These are phyloP conservation scores for Cynodonichthys magdalenae DNA, from an alignment of 2,797 vertebrate genomes.

Conservation along the genomic window DNA sequence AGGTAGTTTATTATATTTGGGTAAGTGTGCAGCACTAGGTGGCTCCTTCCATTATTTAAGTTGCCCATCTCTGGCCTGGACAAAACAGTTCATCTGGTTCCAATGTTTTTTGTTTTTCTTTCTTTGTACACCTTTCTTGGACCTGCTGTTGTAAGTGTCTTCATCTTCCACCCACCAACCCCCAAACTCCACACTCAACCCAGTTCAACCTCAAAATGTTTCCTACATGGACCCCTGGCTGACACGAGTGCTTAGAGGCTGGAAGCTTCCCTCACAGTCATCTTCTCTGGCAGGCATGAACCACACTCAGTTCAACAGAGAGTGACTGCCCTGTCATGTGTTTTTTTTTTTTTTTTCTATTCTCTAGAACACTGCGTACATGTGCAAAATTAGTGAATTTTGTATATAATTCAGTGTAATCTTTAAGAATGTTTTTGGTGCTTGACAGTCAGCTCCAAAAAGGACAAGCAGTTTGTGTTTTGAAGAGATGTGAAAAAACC, in stretches of 20 bases:
- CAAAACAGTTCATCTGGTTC: slow-evolving; percentile 25
- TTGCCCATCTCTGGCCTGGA: neutral
- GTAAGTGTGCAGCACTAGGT: too few species aligned
- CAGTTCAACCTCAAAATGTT: slow-evolving; percentile 49
- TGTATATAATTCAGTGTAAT: slow-evolving; percentile 60
- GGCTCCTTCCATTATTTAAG: too few species aligned
- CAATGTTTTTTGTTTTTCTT: too few species aligned
- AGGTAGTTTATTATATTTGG: too few species aligned
- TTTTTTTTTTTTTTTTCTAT: slow-evolving; percentile 4
- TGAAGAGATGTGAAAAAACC: slow-evolving; percentile 38
- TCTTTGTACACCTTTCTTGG: too few species aligned
- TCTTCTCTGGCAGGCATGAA: slow-evolving; percentile 70
- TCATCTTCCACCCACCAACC: slow-evolving; percentile 34
- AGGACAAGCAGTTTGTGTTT: slow-evolving; percentile 30
- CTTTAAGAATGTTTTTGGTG: slow-evolving; percentile 37
- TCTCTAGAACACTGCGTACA: slow-evolving; percentile 23
- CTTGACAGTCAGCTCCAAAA: slow-evolving; percentile 28
- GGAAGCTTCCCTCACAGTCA: slow-evolving; percentile 65
- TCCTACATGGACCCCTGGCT: slow-evolving; percentile 66
- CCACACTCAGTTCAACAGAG: slow-evolving; percentile 52
- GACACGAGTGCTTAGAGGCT: slow-evolving; percentile 57
- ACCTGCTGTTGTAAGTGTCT: slow-evolving; percentile 31
- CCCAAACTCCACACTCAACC: slow-evolving; percentile 33
- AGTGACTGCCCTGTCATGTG: slow-evolving; percentile 31
- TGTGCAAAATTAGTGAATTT: slow-evolving; percentile 31